phyloP scores from a whole-genome alignment of 53 echinoderm and acorn worm species.

The Astropecten irregularis region DNA sequence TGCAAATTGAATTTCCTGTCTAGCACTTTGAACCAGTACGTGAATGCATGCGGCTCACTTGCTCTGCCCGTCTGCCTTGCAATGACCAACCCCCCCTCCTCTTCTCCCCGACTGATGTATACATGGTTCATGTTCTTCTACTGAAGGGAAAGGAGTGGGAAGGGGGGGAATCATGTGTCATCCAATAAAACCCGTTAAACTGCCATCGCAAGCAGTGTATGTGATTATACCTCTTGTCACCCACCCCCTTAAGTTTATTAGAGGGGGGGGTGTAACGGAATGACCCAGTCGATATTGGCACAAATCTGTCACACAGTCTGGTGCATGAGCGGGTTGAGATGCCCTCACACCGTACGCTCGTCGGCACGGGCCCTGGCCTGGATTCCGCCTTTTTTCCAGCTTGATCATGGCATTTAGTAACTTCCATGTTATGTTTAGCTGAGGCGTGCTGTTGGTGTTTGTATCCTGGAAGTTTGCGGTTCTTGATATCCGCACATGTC shows the following conservation, averaged over 20 bases:
- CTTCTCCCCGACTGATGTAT: too few relatives aligned
- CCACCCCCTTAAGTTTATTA: too few relatives aligned
- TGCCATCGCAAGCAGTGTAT: too few relatives aligned
- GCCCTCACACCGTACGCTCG: neutral
- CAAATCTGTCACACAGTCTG: conserved; percentile 22
- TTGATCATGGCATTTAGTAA: conserved; percentile 3
- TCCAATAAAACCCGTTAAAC: neutral
- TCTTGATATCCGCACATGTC: conserved; percentile 15
- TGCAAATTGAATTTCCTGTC: conserved; percentile 54
- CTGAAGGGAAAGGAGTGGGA: too few relatives aligned
- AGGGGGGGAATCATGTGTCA: neutral
- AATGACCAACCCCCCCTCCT: neutral
- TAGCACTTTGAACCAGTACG: conserved; percentile 28
- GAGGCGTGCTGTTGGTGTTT: neutral
- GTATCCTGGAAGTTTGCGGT: conserved; percentile 22
- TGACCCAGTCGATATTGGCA: conserved; percentile 2
- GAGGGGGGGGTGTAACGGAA: conserved; percentile 4
- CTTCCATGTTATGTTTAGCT: conserved; percentile 31
- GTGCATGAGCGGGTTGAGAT: too few relatives aligned
- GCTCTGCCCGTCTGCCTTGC: neutral
- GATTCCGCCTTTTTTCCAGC: too few relatives aligned
- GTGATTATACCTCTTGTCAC: too few relatives aligned
- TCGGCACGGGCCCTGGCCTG: too few relatives aligned
- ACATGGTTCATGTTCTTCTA: too few relatives aligned
- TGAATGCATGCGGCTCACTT: neutral